phyloP scores from a whole-genome alignment of 2,113 vertebrate species.

The Meles meles region DNA sequence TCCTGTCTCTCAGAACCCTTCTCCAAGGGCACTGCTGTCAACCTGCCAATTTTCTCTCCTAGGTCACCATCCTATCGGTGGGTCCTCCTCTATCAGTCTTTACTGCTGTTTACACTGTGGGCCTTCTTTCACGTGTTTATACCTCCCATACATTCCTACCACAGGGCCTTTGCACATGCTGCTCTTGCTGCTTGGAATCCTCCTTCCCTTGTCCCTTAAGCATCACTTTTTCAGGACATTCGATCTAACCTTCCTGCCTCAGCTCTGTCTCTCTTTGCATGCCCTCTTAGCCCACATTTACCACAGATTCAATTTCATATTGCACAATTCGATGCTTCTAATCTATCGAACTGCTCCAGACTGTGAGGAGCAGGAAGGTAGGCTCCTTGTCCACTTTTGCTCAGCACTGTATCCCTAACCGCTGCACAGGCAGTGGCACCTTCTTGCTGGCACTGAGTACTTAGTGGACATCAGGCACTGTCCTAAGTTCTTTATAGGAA shows the following conservation, averaged over 20 bases:
- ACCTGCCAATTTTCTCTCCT: neutral
- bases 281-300: neutral
- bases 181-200: neutral
- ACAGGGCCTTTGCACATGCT: neutral
- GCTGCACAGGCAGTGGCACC: neutral
- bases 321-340: neutral
- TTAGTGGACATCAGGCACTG: neutral
- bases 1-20: neutral
- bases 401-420: neutral
- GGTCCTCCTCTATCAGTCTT: neutral
- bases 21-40: too few relatives aligned
- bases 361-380: neutral
- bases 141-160: neutral
- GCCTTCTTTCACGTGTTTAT: neutral
- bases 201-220: neutral
- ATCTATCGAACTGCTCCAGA: neutral
- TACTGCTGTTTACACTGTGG: neutral
- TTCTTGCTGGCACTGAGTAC: neutral
- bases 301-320: neutral
- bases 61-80: neutral
- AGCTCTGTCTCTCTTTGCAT: neutral
- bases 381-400: neutral
- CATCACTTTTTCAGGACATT: neutral
- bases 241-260: neutral
- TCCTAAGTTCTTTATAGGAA: neutral